Conservation (phyloP, 2,113 vertebrate genomes). For the Pantherophis guttatus region DNA sequence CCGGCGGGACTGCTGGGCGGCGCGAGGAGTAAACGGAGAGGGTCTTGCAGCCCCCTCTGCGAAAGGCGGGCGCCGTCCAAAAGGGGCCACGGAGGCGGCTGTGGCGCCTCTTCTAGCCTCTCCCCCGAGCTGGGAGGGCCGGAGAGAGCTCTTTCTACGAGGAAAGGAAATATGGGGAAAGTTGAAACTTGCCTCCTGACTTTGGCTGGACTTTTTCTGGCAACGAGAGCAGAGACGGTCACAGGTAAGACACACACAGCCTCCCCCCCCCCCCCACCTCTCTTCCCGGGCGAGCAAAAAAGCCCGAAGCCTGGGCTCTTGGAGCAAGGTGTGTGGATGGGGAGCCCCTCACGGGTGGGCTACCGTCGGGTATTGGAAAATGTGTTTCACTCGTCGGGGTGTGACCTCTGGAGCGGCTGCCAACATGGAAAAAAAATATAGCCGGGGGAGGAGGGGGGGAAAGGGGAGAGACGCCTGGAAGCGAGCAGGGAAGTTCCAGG, state of each 20-base stretch:
- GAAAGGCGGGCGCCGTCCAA: neutral
- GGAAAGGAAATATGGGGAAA: constrained; percentile 64
- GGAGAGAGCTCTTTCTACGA: constrained; percentile 26
- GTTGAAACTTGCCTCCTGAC: constrained; percentile 75
- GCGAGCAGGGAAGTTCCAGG: neutral
- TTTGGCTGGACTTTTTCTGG: constrained; percentile 77
- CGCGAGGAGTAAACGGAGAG: neutral
- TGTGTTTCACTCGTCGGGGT: neutral
- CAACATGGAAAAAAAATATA: neutral
- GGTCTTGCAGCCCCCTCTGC: neutral
- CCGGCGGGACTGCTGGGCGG: neutral
- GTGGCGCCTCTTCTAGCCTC: constrained; percentile 8
- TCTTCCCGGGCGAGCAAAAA: neutral
- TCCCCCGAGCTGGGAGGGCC: constrained; percentile 22
- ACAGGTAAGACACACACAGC: constrained; percentile 63
- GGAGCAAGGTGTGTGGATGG: neutral
- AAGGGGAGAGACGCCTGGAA: neutral
- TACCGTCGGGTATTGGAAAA: neutral
- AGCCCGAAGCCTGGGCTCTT: neutral
- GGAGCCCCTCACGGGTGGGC: neutral
- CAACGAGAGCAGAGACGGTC: constrained; percentile 67
- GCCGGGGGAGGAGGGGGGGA: too few relatives aligned
- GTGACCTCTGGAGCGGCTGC: neutral
- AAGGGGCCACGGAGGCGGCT: neutral
- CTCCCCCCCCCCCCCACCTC: too few relatives aligned